phyloP scores from a whole-genome alignment of 2,113 vertebrate species.

The Solea senegalensis region DNA sequence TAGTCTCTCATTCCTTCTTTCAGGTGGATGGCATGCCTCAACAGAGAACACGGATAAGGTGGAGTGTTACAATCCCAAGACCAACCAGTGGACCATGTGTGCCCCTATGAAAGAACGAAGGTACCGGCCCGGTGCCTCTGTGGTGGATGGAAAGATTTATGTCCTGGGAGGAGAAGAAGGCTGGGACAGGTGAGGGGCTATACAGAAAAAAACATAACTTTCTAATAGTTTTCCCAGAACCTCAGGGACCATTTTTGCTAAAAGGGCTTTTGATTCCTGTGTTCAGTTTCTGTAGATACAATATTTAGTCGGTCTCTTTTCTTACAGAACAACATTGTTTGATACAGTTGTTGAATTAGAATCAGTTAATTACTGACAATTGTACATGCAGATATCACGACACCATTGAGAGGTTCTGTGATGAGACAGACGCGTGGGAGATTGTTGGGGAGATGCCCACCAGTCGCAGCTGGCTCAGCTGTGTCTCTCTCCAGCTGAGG shows the following conservation, averaged over 20 bases:
- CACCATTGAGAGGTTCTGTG: slow-evolving; percentile 84
- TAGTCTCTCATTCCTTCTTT: not conserved
- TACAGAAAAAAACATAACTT: not conserved
- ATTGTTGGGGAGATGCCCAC: slow-evolving; percentile 85
- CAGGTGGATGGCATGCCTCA: slow-evolving; percentile 85
- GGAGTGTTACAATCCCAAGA: slow-evolving; percentile 84
- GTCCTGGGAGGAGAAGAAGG: slow-evolving; percentile 85
- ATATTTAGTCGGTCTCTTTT: no score
- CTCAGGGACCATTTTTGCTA: no score
- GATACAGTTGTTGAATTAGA: not conserved
- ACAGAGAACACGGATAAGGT: slow-evolving; percentile 86
- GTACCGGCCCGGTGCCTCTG: slow-evolving; percentile 83
- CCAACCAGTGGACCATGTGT: slow-evolving; percentile 85
- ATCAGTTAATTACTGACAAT: not conserved
- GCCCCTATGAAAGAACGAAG: slow-evolving; percentile 85
- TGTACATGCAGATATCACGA: slow-evolving; percentile 80
- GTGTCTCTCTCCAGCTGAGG: slow-evolving; percentile 80
- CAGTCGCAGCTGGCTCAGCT: slow-evolving; percentile 86
- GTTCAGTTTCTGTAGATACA: no score
- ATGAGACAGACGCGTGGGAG: slow-evolving; percentile 82
- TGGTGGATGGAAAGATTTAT: slow-evolving; percentile 84
- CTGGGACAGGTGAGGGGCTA: slow-evolving; percentile 78
- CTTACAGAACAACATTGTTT: not conserved
- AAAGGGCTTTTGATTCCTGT: no score
- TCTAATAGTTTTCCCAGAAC: no score